Percentiles rank a stretch among this genome's conserved stretches.
Conservation (phyloP, 2,797 vertebrate genomes). For the Tiaroga cobitis region DNA sequence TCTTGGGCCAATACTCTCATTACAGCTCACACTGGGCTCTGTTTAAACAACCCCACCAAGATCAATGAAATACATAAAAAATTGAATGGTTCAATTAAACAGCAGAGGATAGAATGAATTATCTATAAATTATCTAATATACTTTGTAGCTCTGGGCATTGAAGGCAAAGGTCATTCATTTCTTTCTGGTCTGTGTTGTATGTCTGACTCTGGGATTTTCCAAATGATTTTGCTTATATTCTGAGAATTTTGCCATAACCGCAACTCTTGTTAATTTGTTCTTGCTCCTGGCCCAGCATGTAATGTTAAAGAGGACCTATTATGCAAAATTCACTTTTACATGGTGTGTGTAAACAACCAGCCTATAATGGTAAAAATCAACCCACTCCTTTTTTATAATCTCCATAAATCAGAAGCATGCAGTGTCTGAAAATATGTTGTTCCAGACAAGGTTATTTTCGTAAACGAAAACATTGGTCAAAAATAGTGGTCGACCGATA, state of each 20-base stretch:
- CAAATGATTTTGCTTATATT: background rate
- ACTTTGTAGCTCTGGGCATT: background rate
- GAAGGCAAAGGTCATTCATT: background rate
- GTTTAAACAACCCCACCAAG: conserved; percentile 13
- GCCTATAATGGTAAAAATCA: no score
- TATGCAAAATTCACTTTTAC: no score
- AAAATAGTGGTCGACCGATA: no score
- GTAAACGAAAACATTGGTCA: no score
- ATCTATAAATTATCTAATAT: background rate
- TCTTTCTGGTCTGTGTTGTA: conserved; percentile 9
- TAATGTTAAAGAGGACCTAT: background rate
- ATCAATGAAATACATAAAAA: conserved; percentile 7
- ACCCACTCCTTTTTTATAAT: no score
- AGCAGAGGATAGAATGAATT: background rate
- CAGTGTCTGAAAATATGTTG: no score
- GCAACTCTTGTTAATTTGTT: background rate
- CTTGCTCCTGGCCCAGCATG: background rate
- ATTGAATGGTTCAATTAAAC: background rate
- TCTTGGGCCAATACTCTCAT: background rate
- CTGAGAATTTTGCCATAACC: background rate
- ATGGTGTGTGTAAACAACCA: no score
- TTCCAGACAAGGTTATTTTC: no score
- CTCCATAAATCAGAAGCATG: no score
- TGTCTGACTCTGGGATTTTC: background rate
- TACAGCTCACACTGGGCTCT: background rate